Conservation (phyloP, 2,113 vertebrate genomes). For the Harpagus bidentatus region DNA sequence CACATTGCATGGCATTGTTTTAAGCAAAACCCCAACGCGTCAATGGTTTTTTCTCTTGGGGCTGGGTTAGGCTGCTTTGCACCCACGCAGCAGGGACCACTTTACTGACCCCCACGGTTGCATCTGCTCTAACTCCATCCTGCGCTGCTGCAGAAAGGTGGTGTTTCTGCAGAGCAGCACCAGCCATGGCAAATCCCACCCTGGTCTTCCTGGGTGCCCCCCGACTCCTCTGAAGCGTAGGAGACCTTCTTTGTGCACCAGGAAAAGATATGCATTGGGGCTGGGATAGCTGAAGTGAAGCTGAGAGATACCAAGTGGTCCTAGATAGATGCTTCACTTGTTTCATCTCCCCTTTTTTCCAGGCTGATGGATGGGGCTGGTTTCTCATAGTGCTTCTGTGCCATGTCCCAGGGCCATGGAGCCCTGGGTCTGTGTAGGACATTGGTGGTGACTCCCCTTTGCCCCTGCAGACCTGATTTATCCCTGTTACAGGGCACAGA, state of each 20-base stretch:
- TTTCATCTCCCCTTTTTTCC: not conserved
- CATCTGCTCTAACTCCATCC: not conserved
- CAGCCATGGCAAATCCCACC: not conserved
- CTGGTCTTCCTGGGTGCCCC: not conserved
- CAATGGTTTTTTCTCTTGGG: not conserved
- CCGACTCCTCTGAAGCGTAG: not conserved
- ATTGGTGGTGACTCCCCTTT: not conserved
- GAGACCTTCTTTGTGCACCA: not conserved
- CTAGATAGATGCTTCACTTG: not conserved
- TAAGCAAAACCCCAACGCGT: not conserved
- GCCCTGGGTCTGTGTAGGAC: not conserved
- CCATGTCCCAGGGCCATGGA: not conserved
- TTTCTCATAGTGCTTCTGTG: not conserved
- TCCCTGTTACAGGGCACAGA: not conserved
- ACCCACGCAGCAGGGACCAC: rapidly evolving
- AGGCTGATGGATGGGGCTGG: not conserved
- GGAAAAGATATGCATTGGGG: rapidly evolving
- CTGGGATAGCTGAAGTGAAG: not conserved
- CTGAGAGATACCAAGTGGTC: not conserved
- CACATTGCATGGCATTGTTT: rapidly evolving
- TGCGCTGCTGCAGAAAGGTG: not conserved
- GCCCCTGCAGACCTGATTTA: not conserved
- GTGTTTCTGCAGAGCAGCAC: not conserved
- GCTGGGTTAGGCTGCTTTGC: not conserved
- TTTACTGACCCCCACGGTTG: rapidly evolving